Percentiles rank a stretch among this genome's conserved stretches.
phyloP scores from a whole-genome alignment of 2,888 invertebrate genomes.

The Megastigmus dorsalis region DNA sequence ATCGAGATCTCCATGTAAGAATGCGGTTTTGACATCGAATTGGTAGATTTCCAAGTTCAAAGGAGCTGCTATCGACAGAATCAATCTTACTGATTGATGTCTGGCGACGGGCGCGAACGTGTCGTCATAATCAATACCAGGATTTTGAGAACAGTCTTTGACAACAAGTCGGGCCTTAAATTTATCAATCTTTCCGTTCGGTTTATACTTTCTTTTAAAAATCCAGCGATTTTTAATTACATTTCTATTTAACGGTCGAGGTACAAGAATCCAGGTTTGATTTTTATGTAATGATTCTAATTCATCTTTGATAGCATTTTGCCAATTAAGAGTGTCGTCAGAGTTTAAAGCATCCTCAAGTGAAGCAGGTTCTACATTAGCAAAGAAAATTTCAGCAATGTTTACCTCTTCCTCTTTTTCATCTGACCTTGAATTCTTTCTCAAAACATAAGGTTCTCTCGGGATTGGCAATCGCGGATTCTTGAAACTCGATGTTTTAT shows the following conservation, averaged over 20 bases:
- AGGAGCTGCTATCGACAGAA: conserved; percentile 44
- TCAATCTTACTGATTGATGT: background rate
- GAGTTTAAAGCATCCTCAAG: conserved; percentile 28
- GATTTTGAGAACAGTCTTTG: conserved; percentile 54
- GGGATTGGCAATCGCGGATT: background rate
- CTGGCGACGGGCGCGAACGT: too few species aligned
- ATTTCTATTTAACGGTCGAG: conserved; percentile 15
- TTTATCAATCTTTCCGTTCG: conserved; percentile 47
- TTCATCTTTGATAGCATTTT: conserved; percentile 38
- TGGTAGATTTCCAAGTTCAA: conserved; percentile 41
- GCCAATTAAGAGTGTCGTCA: conserved; percentile 16
- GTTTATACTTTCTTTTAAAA: conserved; percentile 55
- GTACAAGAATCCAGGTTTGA: conserved; percentile 15
- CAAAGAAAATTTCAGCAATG: background rate
- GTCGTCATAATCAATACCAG: conserved; percentile 13
- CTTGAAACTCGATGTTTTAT: background rate
- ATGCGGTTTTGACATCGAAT: conserved; percentile 58
- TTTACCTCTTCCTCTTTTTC: background rate
- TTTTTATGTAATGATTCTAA: conserved; percentile 8
- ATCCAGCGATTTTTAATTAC: conserved; percentile 55
- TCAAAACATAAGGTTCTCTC: background rate
- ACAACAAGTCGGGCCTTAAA: conserved; percentile 58
- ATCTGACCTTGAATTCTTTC: background rate
- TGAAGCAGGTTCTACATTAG: conserved; percentile 3
- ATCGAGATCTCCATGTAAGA: conserved; percentile 47